Conservation (phyloP, 2,113 vertebrate genomes). For the Geothlypis trichas region DNA sequence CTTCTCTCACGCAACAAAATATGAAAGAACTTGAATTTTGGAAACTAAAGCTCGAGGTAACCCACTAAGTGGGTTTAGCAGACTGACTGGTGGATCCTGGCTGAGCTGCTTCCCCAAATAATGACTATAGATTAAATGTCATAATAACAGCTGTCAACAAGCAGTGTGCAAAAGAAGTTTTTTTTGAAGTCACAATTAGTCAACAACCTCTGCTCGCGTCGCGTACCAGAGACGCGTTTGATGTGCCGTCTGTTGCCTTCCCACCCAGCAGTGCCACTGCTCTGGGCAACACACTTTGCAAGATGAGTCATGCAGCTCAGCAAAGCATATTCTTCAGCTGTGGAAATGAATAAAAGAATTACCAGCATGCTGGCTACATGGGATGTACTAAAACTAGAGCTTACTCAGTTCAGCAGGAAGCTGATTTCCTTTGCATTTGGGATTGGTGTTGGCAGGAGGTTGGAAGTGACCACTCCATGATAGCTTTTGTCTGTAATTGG, state of each 20-base stretch:
- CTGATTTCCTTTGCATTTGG: slow-evolving; percentile 9
- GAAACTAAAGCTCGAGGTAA: background rate
- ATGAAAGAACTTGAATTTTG: background rate
- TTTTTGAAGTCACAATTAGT: slow-evolving; percentile 33
- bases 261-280: background rate
- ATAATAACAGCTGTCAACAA: slow-evolving; percentile 41
- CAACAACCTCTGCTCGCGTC: background rate
- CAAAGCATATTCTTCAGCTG: background rate
- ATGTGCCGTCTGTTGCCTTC: background rate
- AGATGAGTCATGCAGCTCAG: background rate
- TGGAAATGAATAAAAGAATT: background rate
- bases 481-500: slow-evolving; percentile 15
- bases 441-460: background rate
- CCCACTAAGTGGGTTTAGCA: background rate
- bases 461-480: background rate
- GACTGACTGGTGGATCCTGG: background rate
- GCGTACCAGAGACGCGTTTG: background rate
- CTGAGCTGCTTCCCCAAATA: background rate
- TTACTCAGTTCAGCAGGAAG: background rate
- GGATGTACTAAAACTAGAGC: background rate
- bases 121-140: background rate
- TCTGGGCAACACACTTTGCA: background rate
- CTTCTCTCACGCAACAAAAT: background rate
- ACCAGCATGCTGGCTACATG: background rate
- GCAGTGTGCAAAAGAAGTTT: background rate